Conservation (phyloP, 2,113 vertebrate species). For the Ophiodon elongatus region DNA sequence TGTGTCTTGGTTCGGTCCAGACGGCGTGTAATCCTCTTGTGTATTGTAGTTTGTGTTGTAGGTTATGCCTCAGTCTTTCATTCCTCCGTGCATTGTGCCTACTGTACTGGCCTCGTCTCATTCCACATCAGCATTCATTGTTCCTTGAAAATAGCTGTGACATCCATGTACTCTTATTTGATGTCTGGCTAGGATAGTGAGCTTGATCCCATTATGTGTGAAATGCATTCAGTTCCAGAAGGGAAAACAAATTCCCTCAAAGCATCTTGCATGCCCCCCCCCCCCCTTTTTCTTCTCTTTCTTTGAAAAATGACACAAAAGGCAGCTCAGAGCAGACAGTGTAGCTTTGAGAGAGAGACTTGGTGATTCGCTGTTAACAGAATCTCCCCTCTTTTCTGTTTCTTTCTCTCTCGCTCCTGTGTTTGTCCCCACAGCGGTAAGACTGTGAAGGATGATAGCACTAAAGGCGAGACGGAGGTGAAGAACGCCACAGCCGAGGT, state of each 20-base stretch:
- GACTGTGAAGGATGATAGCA: slow-evolving; percentile 87
- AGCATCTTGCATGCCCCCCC: slow-evolving; percentile 66
- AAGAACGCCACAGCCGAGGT: slow-evolving; percentile 88
- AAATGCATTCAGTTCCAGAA: slow-evolving; percentile 81
- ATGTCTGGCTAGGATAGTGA: slow-evolving; percentile 74
- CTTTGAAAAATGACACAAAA: slow-evolving; percentile 70
- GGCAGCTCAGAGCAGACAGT: slow-evolving; percentile 62
- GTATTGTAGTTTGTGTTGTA: slow-evolving; percentile 64
- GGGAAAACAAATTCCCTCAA: slow-evolving; percentile 77
- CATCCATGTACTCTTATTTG: slow-evolving; percentile 73
- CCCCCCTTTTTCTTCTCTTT: slow-evolving; percentile 23
- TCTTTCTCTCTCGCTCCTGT: slow-evolving; percentile 1
- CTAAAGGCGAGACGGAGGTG: slow-evolving; percentile 79
- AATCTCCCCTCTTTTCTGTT: slow-evolving; percentile 41
- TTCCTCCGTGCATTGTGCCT: slow-evolving; percentile 62
- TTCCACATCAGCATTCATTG: slow-evolving; percentile 72
- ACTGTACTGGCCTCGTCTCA: slow-evolving; percentile 72
- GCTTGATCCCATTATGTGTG: slow-evolving; percentile 81
- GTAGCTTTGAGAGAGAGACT: slow-evolving; percentile 43
- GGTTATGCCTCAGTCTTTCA: slow-evolving; percentile 57
- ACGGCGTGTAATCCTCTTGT: slow-evolving; percentile 74
- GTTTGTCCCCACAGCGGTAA: slow-evolving; percentile 83
- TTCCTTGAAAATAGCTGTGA: slow-evolving; percentile 74
- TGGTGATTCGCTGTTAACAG: slow-evolving; percentile 54
- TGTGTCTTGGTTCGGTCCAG: slow-evolving; percentile 55